A percentile compares a stretch with the other conserved stretches of the same genome.
Evolutionary conservation across 2,797 vertebrate genomes (phyloP).

Genomic region (Sorex maritimensis): DNA sequence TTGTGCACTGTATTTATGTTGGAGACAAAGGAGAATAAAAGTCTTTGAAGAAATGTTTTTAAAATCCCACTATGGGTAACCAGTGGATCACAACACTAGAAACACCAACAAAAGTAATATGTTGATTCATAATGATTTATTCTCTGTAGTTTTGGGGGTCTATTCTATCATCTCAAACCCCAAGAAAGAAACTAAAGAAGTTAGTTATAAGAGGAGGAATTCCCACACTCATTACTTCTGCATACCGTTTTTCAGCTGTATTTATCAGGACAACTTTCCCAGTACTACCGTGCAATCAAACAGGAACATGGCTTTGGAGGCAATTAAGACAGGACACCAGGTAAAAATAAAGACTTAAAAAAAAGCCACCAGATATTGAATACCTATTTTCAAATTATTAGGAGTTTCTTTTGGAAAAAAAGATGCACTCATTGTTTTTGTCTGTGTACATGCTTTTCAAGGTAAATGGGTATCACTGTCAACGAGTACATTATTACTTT

Average conservation of each 20-base stretch:
- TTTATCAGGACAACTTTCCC: slow-evolving; percentile 76
- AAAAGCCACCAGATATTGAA: slow-evolving; percentile 53
- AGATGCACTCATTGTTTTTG: not conserved
- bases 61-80: slow-evolving; percentile 64
- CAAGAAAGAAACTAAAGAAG: slow-evolving; percentile 68
- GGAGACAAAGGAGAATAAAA: slow-evolving; percentile 76
- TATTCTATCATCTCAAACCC: slow-evolving; percentile 66
- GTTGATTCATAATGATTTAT: slow-evolving; percentile 84
- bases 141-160: slow-evolving; percentile 78
- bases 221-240: slow-evolving; percentile 82
- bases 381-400: slow-evolving; percentile 49
- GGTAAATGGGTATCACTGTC: slow-evolving; percentile 72
- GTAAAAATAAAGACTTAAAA: slow-evolving; percentile 64
- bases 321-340: slow-evolving; percentile 76
- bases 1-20: slow-evolving; percentile 68
- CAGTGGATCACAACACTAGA: slow-evolving; percentile 67
- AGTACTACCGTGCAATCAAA: slow-evolving; percentile 50
- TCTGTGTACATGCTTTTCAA: slow-evolving; percentile 71
- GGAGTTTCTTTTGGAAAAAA: slow-evolving; percentile 63
- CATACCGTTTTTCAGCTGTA: slow-evolving; percentile 56
- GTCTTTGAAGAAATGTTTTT: slow-evolving; percentile 71
- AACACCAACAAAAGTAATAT: slow-evolving; percentile 69
- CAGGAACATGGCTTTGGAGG: slow-evolving; percentile 65
- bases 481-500: slow-evolving; percentile 75
- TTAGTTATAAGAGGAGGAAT: slow-evolving; percentile 71